Evolutionary conservation across 2,113 vertebrate species (phyloP).

Genomic region (Lepisosteus osseus): DNA sequence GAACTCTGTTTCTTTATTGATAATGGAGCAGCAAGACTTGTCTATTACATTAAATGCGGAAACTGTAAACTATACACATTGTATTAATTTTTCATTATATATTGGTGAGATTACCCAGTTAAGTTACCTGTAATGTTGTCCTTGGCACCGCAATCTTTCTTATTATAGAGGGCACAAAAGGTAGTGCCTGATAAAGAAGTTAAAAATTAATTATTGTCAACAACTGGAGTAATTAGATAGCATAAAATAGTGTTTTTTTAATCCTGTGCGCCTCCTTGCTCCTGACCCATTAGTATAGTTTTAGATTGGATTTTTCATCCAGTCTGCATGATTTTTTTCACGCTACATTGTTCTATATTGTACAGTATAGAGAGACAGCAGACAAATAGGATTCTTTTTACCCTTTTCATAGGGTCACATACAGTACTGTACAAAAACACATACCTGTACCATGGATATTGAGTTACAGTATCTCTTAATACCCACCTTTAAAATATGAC

Average conservation of each 20-base stretch:
- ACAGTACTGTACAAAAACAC: too few relatives aligned
- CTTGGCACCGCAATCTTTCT: constrained; percentile 13
- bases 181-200: constrained; percentile 1
- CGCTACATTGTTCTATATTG: too few relatives aligned
- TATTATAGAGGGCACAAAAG: constrained; percentile 13
- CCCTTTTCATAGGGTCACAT: too few relatives aligned
- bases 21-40: constrained; percentile 18
- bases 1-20: constrained; percentile 18
- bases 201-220: constrained; percentile 16
- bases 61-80: constrained; percentile 19
- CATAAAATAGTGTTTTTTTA: neutral
- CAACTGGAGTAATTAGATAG: constrained; percentile 8
- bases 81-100: constrained; percentile 32
- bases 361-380: too few relatives aligned
- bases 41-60: constrained; percentile 21
- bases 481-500: too few relatives aligned
- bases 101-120: constrained; percentile 21
- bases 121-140: constrained; percentile 17
- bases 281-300: too few relatives aligned
- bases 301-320: too few relatives aligned
- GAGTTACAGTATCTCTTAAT: too few relatives aligned
- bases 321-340: too few relatives aligned
- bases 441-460: too few relatives aligned
- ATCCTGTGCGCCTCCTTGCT: too few relatives aligned
- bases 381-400: too few relatives aligned